These are phyloP conservation scores for Pyrrhopygopsis socrates DNA, from an alignment of 2,888 invertebrate genomes.

Conservation along the genomic window DNA sequence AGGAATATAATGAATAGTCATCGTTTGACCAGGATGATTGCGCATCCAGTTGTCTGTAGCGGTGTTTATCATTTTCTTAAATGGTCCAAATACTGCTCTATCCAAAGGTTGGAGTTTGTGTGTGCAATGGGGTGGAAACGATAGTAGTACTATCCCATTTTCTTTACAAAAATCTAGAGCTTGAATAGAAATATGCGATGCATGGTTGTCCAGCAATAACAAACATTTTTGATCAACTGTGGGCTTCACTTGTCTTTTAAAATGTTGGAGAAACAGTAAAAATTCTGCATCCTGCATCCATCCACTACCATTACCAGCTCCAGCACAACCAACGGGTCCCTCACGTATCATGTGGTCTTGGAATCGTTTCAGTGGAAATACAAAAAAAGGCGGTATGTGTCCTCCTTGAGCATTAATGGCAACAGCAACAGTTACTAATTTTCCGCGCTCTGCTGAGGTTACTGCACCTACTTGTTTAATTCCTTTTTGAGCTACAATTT, in stretches of 20 bases:
- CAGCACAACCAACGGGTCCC: constrained; percentile 75
- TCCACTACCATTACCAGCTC: constrained; percentile 74
- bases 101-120: constrained; percentile 10
- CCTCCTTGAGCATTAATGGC: constrained; percentile 83
- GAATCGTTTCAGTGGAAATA: constrained; percentile 75
- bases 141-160: neutral
- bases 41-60: neutral
- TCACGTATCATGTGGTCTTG: constrained; percentile 77
- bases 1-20: neutral
- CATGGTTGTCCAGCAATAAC: constrained; percentile 85
- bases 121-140: neutral
- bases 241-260: too few relatives aligned
- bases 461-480: neutral
- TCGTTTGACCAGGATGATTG: constrained; percentile 12
- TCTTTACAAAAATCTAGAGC: constrained; percentile 3
- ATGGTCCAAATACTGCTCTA: neutral
- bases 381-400: constrained; percentile 85
- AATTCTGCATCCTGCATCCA: constrained; percentile 72
- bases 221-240: too few relatives aligned
- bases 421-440: neutral
- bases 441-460: neutral
- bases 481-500: neutral
- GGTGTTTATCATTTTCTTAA: neutral
- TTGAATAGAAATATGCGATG: constrained; percentile 83
- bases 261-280: constrained; percentile 84